These are phyloP conservation scores for Intellagama lesueurii DNA, from an alignment of 2,797 vertebrate genomes.

Conservation along the genomic window DNA sequence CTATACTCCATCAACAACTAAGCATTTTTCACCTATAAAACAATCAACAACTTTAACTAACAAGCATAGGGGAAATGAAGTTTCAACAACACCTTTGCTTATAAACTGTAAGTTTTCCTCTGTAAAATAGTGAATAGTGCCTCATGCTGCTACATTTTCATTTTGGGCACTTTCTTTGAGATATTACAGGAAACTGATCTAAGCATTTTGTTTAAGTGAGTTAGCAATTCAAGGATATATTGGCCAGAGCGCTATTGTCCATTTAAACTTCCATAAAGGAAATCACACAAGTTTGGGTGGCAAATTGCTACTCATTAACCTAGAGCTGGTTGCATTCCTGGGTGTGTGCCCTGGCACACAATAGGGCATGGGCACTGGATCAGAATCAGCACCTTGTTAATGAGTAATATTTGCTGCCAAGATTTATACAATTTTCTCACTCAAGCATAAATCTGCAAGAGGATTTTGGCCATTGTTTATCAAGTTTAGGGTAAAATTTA, in stretches of 20 bases:
- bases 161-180: background rate
- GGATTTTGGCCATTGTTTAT: background rate
- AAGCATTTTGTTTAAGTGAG: constrained; percentile 2
- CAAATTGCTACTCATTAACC: too few relatives aligned
- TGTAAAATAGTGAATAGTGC: constrained; percentile 22
- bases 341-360: too few relatives aligned
- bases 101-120: constrained; percentile 90
- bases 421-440: too few relatives aligned
- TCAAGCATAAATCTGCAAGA: too few relatives aligned
- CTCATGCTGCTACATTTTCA: constrained; percentile 37
- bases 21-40: constrained; percentile 98
- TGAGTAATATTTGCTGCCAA: too few relatives aligned
- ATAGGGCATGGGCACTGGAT: too few relatives aligned
- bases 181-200: background rate
- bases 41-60: constrained; percentile 98
- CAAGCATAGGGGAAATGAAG: constrained; percentile 97
- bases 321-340: too few relatives aligned
- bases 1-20: constrained; percentile 97
- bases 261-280: too few relatives aligned
- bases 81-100: constrained; percentile 95
- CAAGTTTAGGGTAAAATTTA: background rate
- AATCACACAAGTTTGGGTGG: too few relatives aligned
- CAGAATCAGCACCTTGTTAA: too few relatives aligned
- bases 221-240: background rate
- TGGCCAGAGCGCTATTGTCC: too few relatives aligned